phyloP scores from a whole-genome alignment of 2,797 vertebrate species.

The Halcyon badia region DNA sequence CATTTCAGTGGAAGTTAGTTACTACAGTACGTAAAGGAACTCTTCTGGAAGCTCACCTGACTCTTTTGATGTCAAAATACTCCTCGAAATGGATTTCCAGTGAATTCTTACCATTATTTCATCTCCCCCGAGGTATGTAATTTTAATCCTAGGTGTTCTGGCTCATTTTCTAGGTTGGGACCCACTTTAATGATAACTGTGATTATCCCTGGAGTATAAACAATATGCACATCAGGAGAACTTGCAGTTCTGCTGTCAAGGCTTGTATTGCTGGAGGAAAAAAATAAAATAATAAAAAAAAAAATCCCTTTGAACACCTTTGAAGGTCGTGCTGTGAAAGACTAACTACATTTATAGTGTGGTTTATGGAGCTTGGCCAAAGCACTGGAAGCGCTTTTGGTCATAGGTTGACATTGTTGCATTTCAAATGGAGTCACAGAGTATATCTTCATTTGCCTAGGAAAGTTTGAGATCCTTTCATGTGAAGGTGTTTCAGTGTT shows the following conservation, averaged over 20 bases:
- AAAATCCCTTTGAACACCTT: conserved; percentile 29
- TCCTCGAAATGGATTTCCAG: neutral
- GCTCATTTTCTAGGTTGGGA: neutral
- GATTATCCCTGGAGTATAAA: neutral
- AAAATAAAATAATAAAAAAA: neutral
- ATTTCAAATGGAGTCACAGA: neutral
- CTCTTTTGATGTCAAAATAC: neutral
- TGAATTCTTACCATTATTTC: neutral
- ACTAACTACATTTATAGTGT: neutral
- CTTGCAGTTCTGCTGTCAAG: conserved; percentile 34
- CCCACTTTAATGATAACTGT: neutral
- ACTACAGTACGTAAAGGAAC: neutral
- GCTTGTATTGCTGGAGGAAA: conserved; percentile 9
- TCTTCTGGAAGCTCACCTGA: neutral
- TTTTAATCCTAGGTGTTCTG: conserved; percentile 35
- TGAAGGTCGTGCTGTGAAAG: conserved; percentile 36
- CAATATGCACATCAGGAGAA: neutral
- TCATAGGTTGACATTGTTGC: neutral
- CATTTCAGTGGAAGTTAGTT: neutral
- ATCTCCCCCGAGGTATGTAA: neutral
- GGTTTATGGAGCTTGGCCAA: conserved; percentile 60
- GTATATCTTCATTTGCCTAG: neutral
- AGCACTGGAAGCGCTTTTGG: neutral
- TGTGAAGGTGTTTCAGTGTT: neutral
- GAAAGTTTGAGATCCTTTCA: conserved; percentile 14